Evolutionary conservation across 2,797 vertebrate genomes (phyloP).

Genomic region (Myotis daubentonii): DNA sequence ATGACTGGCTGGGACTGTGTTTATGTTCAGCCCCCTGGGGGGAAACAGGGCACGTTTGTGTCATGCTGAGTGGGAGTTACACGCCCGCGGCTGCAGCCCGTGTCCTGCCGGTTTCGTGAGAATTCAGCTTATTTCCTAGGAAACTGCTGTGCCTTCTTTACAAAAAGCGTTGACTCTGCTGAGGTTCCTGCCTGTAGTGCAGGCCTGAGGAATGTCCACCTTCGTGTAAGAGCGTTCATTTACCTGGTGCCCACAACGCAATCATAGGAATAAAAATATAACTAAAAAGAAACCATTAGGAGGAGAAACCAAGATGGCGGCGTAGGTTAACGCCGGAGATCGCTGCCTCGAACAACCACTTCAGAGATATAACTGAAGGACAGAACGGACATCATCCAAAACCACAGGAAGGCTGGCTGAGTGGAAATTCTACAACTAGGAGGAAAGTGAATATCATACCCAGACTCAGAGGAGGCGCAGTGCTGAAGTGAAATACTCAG

Average conservation of each 20-base stretch:
- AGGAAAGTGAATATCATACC: too few relatives aligned
- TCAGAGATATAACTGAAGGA: too few relatives aligned
- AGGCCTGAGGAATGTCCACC: not conserved
- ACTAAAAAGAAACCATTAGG: not conserved
- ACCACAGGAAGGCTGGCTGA: too few relatives aligned
- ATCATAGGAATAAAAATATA: conserved; percentile 23
- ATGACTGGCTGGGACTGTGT: not conserved
- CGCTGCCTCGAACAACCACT: too few relatives aligned
- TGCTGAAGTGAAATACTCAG: too few relatives aligned
- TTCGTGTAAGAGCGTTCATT: not conserved
- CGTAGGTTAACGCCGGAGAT: too few relatives aligned
- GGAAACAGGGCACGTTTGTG: not conserved
- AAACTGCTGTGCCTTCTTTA: not conserved
- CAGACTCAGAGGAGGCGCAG: too few relatives aligned
- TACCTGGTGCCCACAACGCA: not conserved
- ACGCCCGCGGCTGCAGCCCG: rapidly evolving
- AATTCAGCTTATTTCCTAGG: not conserved
- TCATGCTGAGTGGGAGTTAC: not conserved
- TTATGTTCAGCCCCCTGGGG: not conserved
- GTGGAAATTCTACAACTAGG: too few relatives aligned
- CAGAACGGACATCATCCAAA: too few relatives aligned
- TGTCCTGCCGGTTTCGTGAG: not conserved
- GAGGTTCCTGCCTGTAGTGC: not conserved
- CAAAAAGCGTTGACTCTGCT: not conserved
- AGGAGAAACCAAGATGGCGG: too few relatives aligned